Evolutionary conservation across 1,140 invertebrate genomes (phyloP), one percentile per base, ranked within the genome.

Genomic region (Drosophila leontia): DNA sequence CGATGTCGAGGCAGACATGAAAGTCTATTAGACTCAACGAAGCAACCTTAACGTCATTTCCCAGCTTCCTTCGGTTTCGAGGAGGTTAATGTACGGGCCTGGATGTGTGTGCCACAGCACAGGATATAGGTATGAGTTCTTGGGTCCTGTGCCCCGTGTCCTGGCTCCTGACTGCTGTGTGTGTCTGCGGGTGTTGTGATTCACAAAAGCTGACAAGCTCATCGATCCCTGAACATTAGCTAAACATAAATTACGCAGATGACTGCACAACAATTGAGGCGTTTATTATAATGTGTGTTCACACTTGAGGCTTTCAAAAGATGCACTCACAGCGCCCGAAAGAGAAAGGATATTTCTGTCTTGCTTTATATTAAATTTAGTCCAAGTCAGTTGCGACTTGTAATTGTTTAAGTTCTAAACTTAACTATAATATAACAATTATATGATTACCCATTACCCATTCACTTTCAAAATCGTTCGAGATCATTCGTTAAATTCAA

Each of bases 131-230:
- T 56, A 41, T 35, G 41, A 37, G 69, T 50, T 51, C 44, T n/a
- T 51, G 32, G 15, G 19, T 56, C 17, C 51, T 23, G 32, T 3
- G 29, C 19, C 12, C 32, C 35, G 17, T 1, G 9, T 51, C n/a
- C 48, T 32, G 9, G 48, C 29, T 51, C 26, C 48, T 34, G 48
- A 11, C 29, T 51, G 35, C 53, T 56, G 53, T 60, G n/a, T 45
- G 44, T 67, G 64, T 70, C 62, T 60, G 58, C 67, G 45, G 65
- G 67, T 80, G 84, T 61, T 88, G 81, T 90, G 85, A 84, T 88
- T 90, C 78, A 90, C 85, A 90, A 90, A 90, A 90, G 85, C 85
- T 90, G 85, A 90, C 85, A 96, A 96, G 88, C 90, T 91, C 90
- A 91, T 91, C 90, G 90, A 91, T 91, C 90, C 90, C 90, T 91